phyloP scores from a whole-genome alignment of 2,797 vertebrate genomes.

The Lepus oiostolus region DNA sequence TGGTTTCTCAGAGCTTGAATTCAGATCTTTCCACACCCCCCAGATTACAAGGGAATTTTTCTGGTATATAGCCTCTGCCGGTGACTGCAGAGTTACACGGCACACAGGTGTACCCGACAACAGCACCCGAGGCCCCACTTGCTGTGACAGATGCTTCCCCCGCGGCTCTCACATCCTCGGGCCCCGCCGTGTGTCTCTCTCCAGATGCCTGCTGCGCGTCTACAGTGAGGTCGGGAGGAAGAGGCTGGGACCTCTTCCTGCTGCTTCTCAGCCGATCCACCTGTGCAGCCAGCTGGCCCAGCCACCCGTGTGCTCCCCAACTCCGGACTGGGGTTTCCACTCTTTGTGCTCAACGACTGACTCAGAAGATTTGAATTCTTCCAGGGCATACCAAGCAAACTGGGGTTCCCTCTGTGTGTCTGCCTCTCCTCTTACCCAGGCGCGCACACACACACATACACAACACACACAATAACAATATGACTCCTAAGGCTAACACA shows the following conservation, averaged over 20 bases:
- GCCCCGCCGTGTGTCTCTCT: neutral
- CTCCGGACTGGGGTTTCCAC: neutral
- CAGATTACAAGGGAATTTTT: neutral
- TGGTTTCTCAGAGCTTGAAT: neutral
- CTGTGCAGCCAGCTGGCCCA: neutral
- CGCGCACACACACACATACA: neutral
- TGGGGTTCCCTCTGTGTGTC: neutral
- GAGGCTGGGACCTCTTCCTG: neutral
- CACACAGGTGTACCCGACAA: fast-evolving
- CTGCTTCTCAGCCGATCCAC: neutral
- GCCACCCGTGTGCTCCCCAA: neutral
- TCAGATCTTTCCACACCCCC: neutral
- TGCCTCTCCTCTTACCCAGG: neutral
- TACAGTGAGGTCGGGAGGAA: neutral
- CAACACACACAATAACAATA: neutral
- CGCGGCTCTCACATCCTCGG: neutral
- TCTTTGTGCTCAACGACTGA: neutral
- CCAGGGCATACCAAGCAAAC: neutral
- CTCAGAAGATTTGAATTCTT: neutral
- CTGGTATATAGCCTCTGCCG: fast-evolving
- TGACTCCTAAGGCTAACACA: neutral
- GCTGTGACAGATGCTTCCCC: neutral
- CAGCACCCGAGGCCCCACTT: too few species aligned
- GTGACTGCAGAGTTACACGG: neutral
- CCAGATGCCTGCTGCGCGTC: neutral